Evolutionary conservation across 35 echinoderm and acorn worm species (phyloP), one percentile per base, ranked within the genome.

Genomic region (Lytechinus pictus): DNA sequence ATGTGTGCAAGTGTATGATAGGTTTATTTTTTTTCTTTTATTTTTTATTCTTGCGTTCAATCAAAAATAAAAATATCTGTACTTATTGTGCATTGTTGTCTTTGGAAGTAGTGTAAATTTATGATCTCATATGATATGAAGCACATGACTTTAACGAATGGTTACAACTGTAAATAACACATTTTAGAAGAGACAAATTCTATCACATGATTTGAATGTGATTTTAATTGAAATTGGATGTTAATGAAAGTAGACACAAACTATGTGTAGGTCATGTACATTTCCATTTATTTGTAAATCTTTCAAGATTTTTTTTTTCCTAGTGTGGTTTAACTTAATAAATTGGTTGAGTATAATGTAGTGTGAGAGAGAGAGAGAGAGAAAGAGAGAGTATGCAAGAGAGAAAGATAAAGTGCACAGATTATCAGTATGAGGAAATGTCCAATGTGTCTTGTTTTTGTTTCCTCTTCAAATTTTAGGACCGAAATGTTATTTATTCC

Each of bases 231-330:
- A 89, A 89, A 90, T 90, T 12, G 5, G 28, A 90, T 90, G 88
- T 14, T 90, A 44, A 52, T 54, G 52, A 52, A 90, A 33, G 9
- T 33, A 21, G 52, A 90, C 88, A 90, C 88, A 90, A 90, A 54
- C 16, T 90, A 44, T 90, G 86, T 88, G 88, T 90, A 52, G 33
- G 88, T 44, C 52, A 90, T 90, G 88, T 90, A 90, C 88, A 90
- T 90, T 90, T 90, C 88, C 88, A 90, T 90, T 90, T 9, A 33
- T 90, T 90, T 90, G 88, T 90, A 90, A 90, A 90, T 90, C n/a
- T 14, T 90, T 44, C 16, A 3, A 90, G 88, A 90, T 71, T 79
- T 24, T 90, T 21, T 90, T 90, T 58, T 11, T 51, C 16, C 16
- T 54, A 90, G 88, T 90, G 88, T 52, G 33, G 66, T 90, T 44